Conservation (phyloP, 2,113 vertebrate genomes). For the Narcine bancroftii region DNA sequence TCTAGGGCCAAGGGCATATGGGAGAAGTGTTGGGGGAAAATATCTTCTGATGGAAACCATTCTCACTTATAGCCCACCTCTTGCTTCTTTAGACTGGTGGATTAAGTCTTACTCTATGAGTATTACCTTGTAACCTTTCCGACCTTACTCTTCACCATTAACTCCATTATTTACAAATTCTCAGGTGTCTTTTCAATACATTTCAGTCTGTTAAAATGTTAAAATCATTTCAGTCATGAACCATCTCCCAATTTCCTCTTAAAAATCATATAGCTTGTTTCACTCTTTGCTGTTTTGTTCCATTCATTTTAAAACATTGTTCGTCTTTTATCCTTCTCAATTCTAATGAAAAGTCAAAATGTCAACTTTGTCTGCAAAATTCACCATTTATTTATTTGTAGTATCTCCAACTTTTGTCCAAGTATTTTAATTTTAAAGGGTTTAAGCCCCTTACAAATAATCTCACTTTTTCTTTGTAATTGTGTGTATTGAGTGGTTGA, state of each 20-base stretch:
- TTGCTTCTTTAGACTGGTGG: background rate
- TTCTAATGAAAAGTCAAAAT: background rate
- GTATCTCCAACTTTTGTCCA: background rate
- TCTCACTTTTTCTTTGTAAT: background rate
- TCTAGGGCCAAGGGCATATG: background rate
- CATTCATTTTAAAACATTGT: background rate
- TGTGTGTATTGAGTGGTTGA: too few species aligned
- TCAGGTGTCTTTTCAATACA: background rate
- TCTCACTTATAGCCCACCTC: background rate
- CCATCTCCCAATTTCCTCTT: background rate
- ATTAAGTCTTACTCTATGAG: background rate
- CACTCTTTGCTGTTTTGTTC: background rate
- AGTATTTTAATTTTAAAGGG: background rate
- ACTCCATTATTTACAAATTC: background rate
- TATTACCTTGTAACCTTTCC: background rate
- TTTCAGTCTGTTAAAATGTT: background rate
- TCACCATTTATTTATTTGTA: background rate
- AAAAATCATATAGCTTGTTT: background rate
- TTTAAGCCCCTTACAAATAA: background rate
- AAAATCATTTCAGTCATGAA: slow-evolving; percentile 4
- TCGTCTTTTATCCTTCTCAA: background rate
- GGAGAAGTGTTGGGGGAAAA: background rate
- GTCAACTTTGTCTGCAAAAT: background rate
- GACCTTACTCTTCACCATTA: background rate
- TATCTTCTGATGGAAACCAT: background rate